These are phyloP conservation scores for Sesamia nonagrioides DNA, from an alignment of 1,140 invertebrate species.

Conservation along the genomic window DNA sequence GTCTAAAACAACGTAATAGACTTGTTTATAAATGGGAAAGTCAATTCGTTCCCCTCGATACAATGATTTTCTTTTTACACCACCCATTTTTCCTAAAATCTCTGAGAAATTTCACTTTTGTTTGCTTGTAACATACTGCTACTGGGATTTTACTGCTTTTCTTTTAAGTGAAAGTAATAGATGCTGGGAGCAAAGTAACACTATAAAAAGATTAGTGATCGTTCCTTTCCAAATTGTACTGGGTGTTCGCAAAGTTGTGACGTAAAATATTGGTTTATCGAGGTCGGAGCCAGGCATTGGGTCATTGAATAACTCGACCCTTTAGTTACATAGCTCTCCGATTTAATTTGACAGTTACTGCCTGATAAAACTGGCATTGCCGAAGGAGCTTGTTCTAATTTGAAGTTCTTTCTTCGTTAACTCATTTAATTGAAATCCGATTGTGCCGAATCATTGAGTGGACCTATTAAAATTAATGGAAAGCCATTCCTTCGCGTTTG, in stretches of 20 bases:
- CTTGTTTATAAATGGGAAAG: slow-evolving; percentile 60
- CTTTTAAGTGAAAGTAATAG: slow-evolving; percentile 37
- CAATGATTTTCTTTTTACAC: slow-evolving; percentile 53
- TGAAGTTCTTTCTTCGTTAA: not conserved
- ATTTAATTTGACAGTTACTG: slow-evolving; percentile 20
- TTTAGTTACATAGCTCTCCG: slow-evolving; percentile 10
- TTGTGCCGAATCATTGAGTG: slow-evolving; percentile 11
- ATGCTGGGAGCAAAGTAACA: slow-evolving; percentile 16
- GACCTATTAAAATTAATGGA: slow-evolving; percentile 24
- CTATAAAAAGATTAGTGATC: slow-evolving; percentile 40
- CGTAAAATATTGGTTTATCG: slow-evolving; percentile 21
- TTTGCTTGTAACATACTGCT: slow-evolving; percentile 6
- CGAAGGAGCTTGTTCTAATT: slow-evolving; percentile 4
- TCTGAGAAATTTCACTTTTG: slow-evolving; percentile 21
- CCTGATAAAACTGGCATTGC: not conserved
- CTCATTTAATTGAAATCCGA: slow-evolving; percentile 14
- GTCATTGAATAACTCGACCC: slow-evolving; percentile 6
- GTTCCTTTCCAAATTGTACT: slow-evolving; percentile 28
- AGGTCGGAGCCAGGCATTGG: slow-evolving; percentile 15
- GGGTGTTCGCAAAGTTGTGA: slow-evolving; percentile 33
- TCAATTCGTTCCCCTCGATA: slow-evolving; percentile 54
- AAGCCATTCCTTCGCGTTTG: not conserved
- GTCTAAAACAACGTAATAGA: slow-evolving; percentile 60
- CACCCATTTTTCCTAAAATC: slow-evolving; percentile 24
- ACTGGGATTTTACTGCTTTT: slow-evolving; percentile 18